Conservation (phyloP, 2,113 vertebrate species). For the Nicator chloris region DNA sequence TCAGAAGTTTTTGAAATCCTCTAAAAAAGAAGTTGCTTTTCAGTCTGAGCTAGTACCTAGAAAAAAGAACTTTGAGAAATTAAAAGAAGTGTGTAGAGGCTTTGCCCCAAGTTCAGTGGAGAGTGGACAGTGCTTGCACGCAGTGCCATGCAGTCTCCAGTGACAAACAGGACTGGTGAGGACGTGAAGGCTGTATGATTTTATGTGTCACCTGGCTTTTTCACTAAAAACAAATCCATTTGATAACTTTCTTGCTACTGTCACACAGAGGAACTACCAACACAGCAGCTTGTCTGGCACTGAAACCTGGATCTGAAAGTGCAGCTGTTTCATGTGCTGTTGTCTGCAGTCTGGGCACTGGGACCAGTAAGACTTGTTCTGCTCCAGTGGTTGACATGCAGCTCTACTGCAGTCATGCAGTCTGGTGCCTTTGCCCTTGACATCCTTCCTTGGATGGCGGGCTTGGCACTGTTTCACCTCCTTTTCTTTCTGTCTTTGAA, state of each 20-base stretch:
- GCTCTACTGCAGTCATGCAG: neutral
- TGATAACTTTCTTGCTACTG: neutral
- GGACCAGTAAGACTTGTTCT: neutral
- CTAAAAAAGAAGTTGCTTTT: neutral
- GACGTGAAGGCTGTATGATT: neutral
- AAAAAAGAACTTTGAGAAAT: neutral
- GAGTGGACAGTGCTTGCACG: neutral
- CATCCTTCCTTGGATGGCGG: neutral
- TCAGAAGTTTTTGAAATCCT: neutral
- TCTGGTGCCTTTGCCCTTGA: neutral
- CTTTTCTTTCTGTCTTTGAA: neutral
- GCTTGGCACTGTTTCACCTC: neutral
- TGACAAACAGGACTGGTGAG: neutral
- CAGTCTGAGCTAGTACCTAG: neutral
- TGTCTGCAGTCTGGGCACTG: neutral
- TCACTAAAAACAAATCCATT: neutral
- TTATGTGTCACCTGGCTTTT: neutral
- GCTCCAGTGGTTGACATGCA: neutral
- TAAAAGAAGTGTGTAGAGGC: neutral
- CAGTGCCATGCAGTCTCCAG: fast-evolving
- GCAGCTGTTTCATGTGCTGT: neutral
- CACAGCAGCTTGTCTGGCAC: neutral
- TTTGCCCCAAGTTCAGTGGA: neutral
- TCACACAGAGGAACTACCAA: neutral
- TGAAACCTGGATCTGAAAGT: neutral